Evolutionary conservation across 2,888 invertebrate genomes (phyloP), one percentile per base, ranked within the genome.

Genomic region (Harpagoxenus sublaevis): DNA sequence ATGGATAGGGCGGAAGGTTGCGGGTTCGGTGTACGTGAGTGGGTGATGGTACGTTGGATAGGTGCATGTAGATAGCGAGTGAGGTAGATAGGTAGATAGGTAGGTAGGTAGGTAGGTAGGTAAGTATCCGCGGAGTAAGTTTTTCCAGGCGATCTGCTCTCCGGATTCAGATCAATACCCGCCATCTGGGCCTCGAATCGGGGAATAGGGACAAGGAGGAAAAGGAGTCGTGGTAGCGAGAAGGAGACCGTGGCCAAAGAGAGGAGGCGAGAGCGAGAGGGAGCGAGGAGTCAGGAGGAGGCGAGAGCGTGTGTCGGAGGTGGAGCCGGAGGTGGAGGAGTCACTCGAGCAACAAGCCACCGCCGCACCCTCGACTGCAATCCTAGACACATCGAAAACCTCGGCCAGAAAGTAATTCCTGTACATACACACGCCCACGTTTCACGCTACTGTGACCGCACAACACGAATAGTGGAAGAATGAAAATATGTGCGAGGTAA

Each of bases 81-180:
- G 18, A 74, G 73, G 12, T 53, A 60, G 57, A 18, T 74, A 70
- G 70, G 70, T 63, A 70, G 86, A 81, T 87, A 84, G 86, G 83
- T 65, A 82, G 84, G 57, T 74, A 55, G 84, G 86, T 88, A 87
- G 90, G 86, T 86, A 86, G 88, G 87, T 85, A 89, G 90, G 90
- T 92, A 91, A 91, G 90, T 92, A 92, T 92, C 88, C 91, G 88
- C 91, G 92, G 92, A 90, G 90, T 92, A 93, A 92, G 92, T 92
- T 94, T 94, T 94, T 93, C 92, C 92, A 92, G 92, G 91, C 93
- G 94, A 94, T 94, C 93, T 94, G 92, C 92, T 93, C 91, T 92
- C 91, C 92, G 92, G 93, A 93, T 93, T 94, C 92, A 93, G 94
- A 94, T 94, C 94, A 94, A 94, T 94, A 94, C 94, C 92, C 92